A percentile compares a stretch with the other conserved stretches of the same genome.
Conservation (phyloP, 2,113 vertebrate species). For the Vulpes lagopus region DNA sequence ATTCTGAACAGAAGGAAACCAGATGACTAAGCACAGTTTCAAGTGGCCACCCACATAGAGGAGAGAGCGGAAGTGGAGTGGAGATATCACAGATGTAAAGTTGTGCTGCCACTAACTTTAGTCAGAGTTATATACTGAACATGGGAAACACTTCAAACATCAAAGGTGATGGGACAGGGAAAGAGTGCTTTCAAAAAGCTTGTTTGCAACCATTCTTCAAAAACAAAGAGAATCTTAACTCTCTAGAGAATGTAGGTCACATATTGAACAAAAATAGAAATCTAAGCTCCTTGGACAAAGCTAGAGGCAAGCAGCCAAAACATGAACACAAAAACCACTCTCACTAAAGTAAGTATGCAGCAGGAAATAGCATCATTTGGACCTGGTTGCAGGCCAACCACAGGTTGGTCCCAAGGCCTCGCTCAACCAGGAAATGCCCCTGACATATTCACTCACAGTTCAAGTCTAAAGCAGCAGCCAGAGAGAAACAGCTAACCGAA, state of each 20-base stretch:
- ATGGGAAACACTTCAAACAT: neutral
- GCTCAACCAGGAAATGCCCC: constrained; percentile 12
- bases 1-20: neutral
- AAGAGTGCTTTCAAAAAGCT: constrained; percentile 7
- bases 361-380: constrained; percentile 60
- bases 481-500: neutral
- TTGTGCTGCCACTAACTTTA: neutral
- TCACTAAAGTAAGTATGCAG: constrained; percentile 54
- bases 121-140: neutral
- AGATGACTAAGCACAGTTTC: neutral
- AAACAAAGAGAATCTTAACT: constrained; percentile 59
- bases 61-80: neutral
- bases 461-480: neutral
- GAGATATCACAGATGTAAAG: neutral
- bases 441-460: neutral
- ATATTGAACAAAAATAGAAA: constrained; percentile 65
- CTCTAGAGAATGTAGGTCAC: constrained; percentile 63
- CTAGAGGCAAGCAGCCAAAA: constrained; percentile 51
- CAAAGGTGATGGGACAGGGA: neutral
- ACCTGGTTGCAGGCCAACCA: constrained; percentile 37
- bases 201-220: constrained; percentile 16
- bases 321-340: constrained; percentile 55
- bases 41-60: neutral
- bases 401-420: neutral
- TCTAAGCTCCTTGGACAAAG: constrained; percentile 20